Evolutionary conservation across 2,113 vertebrate species (phyloP).

Genomic region (Hucho hucho): DNA sequence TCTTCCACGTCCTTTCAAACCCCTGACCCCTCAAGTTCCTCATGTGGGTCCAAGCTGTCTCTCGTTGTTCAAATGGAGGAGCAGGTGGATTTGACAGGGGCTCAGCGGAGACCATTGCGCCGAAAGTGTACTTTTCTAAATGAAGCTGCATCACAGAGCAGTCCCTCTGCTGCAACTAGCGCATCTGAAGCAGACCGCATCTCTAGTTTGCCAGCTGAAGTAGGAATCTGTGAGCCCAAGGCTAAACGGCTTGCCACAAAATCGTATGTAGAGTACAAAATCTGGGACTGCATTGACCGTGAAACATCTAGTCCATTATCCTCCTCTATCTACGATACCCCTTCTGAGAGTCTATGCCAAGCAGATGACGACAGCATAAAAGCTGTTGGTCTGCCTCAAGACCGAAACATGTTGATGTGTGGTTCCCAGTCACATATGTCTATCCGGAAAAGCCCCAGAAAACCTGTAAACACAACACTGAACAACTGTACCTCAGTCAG

Average conservation of each 20-base stretch:
- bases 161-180: neutral
- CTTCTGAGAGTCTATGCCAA: neutral
- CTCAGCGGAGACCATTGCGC: neutral
- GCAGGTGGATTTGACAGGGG: neutral
- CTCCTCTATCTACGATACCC: neutral
- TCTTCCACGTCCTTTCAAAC: conserved; percentile 1
- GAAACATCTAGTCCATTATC: neutral
- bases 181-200: neutral
- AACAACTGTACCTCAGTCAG: neutral
- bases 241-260: conserved; percentile 16
- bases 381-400: neutral
- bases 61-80: neutral
- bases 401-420: neutral
- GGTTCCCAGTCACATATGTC: neutral
- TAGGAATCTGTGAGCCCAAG: neutral
- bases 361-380: neutral
- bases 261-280: neutral
- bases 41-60: conserved; percentile 6
- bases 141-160: conserved; percentile 1
- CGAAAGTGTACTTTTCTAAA: conserved; percentile 11
- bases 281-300: neutral
- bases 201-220: neutral
- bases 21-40: conserved; percentile 34
- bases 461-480: neutral
- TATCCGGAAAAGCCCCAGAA: conserved; percentile 12